These are phyloP conservation scores for Cephus spinipes DNA, from an alignment of 2,888 invertebrate genomes.

Conservation along the genomic window DNA sequence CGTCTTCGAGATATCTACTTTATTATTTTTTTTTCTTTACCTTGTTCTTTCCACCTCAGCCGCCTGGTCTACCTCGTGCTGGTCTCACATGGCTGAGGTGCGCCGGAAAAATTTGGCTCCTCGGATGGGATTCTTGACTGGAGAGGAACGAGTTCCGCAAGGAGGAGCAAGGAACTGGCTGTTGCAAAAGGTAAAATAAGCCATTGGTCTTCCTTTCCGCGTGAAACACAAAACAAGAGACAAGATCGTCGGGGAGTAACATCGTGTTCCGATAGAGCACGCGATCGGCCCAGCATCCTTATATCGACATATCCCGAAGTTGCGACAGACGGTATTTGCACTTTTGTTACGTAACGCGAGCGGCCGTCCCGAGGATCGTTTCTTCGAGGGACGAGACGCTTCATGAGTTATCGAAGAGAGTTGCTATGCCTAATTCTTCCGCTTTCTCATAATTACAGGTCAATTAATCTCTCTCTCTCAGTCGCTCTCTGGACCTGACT, in stretches of 20 bases:
- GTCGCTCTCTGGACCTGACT: neutral
- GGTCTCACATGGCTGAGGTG: neutral
- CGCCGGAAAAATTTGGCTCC: neutral
- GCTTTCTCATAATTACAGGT: conserved; percentile 2
- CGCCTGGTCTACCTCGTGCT: neutral
- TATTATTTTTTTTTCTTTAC: neutral
- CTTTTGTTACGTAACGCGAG: conserved; percentile 34
- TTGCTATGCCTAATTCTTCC: neutral
- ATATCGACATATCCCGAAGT: conserved; percentile 42
- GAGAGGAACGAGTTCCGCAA: neutral
- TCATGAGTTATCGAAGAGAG: neutral
- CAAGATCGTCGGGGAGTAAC: neutral
- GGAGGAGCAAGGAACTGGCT: neutral
- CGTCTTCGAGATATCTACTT: neutral
- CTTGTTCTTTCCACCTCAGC: neutral
- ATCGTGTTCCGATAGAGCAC: conserved; percentile 31
- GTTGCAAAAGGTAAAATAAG: neutral
- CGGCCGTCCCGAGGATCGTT: neutral
- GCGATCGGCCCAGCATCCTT: conserved; percentile 40
- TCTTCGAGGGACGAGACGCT: neutral
- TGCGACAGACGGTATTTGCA: conserved; percentile 42
- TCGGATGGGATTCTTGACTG: neutral
- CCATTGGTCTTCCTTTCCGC: neutral
- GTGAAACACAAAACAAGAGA: neutral
- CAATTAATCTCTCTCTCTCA: conserved; percentile 5